Evolutionary conservation across 2,888 invertebrate species (phyloP).

Genomic region (Mimachlamys varia): DNA sequence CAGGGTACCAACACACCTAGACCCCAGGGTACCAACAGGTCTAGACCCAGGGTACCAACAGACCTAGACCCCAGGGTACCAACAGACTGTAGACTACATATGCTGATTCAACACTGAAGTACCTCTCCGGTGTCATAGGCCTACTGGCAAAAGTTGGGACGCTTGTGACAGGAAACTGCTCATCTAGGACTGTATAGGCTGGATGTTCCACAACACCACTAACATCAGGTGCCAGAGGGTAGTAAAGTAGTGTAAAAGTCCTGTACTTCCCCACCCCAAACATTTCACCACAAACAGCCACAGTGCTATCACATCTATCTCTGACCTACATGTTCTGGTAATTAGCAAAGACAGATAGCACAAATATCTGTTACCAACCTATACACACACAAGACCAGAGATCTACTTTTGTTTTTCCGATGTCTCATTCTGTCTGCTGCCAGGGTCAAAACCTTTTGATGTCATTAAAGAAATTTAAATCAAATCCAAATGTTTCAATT

Average conservation of each 20-base stretch:
- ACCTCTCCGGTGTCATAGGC: no score
- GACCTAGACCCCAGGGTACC: no score
- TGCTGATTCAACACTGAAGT: no score
- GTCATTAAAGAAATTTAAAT: not conserved
- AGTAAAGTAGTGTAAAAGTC: not conserved
- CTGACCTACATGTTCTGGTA: not conserved
- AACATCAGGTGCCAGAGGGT: not conserved
- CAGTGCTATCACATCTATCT: conserved; percentile 17
- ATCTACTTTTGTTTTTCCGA: not conserved
- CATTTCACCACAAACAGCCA: not conserved
- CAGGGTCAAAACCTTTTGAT: conserved; percentile 17
- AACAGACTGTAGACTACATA: no score
- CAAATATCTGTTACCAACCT: not conserved
- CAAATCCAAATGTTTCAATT: conserved; percentile 26
- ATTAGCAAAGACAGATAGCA: conserved; percentile 32
- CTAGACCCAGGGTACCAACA: no score
- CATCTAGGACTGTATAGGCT: not conserved
- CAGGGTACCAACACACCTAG: no score
- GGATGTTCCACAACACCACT: not conserved
- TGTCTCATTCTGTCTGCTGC: conserved; percentile 8
- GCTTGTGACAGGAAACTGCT: no score
- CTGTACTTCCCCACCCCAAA: not conserved
- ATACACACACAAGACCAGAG: not conserved
- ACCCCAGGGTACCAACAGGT: no score
- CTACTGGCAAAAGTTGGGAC: no score